Evolutionary conservation across 2,888 invertebrate genomes (phyloP).

Genomic region (Nemoura dubitans): DNA sequence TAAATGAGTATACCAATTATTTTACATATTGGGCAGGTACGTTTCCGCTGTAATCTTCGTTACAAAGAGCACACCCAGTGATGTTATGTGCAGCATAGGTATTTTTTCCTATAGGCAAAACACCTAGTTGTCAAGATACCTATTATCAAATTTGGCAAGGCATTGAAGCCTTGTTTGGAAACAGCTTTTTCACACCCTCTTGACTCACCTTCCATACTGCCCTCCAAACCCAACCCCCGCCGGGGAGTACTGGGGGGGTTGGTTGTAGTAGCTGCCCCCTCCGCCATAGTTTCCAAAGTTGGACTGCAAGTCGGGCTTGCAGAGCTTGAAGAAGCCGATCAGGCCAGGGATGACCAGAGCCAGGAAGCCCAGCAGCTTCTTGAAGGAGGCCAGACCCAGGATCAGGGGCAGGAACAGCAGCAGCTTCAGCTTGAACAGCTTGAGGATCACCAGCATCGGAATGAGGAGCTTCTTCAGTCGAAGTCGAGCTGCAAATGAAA

Average conservation of each 20-base stretch:
- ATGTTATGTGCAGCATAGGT: no score
- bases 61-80: no score
- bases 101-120: no score
- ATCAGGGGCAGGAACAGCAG: slow-evolving; percentile 84
- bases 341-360: slow-evolving; percentile 82
- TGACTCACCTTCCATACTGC: slow-evolving; percentile 27
- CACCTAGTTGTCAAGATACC: no score
- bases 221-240: slow-evolving; percentile 55
- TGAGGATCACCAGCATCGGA: slow-evolving; percentile 81
- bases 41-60: no score
- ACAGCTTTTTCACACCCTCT: no score
- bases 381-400: slow-evolving; percentile 83
- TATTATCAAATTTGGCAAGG: no score
- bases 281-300: slow-evolving; percentile 61
- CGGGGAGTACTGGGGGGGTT: slow-evolving; percentile 62
- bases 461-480: slow-evolving; percentile 84
- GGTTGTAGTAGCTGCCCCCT: slow-evolving; percentile 58
- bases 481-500: slow-evolving; percentile 72
- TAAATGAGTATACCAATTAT: no score
- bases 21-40: no score
- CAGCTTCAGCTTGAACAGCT: slow-evolving; percentile 85
- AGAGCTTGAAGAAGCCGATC: slow-evolving; percentile 86
- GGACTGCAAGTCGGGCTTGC: slow-evolving; percentile 74
- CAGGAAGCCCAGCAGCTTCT: slow-evolving; percentile 82
- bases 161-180: no score